Evolutionary conservation across 2,113 vertebrate genomes (phyloP), one percentile per base, ranked within the genome.

Genomic region (Sigmodon hispidus): DNA sequence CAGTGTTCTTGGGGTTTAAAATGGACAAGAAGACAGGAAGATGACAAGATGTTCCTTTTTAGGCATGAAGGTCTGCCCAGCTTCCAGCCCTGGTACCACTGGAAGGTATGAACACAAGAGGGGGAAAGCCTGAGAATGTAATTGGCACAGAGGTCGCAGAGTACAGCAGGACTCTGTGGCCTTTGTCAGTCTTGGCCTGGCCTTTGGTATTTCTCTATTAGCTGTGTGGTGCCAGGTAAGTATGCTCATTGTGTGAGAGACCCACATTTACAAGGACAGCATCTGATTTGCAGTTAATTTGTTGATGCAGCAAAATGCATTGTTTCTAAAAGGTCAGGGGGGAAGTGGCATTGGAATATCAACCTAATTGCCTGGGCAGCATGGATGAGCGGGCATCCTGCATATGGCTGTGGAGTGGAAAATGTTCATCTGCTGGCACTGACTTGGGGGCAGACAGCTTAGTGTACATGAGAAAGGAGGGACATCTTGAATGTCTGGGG

Each of bases 301-400:
- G 98, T 99, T 98, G 98, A 99, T 98, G 98, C 98, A 98, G 98
- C 98, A 98, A 98, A 98, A 98, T 93, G 98, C 94, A 59, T 97
- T 97, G 97, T 98, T 98, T 98, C 96, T 90, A 67, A 98, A 99
- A 99, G 99, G 99, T 98, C 98, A 98, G 97, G 57, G 98, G 98
- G 98, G 98, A 98, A 98, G 97, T 61, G 31, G 61, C 94, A 94
- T 81, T 98, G 96, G 98, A 98, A 98, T 95, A 98, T 96, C 98
- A 98, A 95, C 97, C 97, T 98, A 98, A 98, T 99, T 98, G 98
- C 97, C 97, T 93, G 97, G 67, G 97, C 72, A 87, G 96, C 31
- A 87, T 79, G 97, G 97, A 98, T 76, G 96, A 97, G 93, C 2
- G 36, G 98, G 95, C 21, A 40, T 84, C 31, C n/a, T 83, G 80